Conservation (phyloP, 2,113 vertebrate genomes). For the Plecotus auritus region DNA sequence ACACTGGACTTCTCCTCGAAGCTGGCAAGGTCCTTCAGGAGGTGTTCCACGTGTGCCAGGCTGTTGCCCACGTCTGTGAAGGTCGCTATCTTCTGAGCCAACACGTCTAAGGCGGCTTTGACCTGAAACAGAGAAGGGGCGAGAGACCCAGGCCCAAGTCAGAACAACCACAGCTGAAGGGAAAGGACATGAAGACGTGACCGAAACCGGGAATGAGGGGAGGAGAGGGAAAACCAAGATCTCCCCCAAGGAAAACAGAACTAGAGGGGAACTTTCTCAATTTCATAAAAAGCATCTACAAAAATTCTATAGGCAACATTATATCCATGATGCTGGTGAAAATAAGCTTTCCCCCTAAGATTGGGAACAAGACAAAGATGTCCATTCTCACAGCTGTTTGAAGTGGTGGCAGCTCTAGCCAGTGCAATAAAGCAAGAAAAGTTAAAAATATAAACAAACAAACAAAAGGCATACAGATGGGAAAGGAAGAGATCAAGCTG, state of each 20-base stretch:
- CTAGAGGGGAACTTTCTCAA: neutral
- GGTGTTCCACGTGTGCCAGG: constrained; percentile 89
- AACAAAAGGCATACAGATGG: rapidly evolving
- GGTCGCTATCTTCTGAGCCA: constrained; percentile 85
- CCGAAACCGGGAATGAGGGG: neutral
- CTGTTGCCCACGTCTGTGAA: constrained; percentile 94
- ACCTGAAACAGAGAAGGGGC: constrained; percentile 81
- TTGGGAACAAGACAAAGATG: rapidly evolving
- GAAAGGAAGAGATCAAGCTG: too few relatives aligned
- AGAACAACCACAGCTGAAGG: neutral
- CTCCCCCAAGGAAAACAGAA: neutral
- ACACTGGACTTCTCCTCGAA: constrained; percentile 90
- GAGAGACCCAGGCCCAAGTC: neutral
- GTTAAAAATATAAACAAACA: neutral
- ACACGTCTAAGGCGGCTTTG: constrained; percentile 85
- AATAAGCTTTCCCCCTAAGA: too few relatives aligned
- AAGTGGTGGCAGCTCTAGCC: too few relatives aligned
- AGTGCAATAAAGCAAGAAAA: too few relatives aligned
- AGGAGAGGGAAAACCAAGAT: neutral
- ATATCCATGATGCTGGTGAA: rapidly evolving
- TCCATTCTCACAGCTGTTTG: rapidly evolving
- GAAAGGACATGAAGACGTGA: neutral
- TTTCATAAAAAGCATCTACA: neutral
- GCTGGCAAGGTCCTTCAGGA: constrained; percentile 87
- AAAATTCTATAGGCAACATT: too few relatives aligned